Conservation (phyloP, 2,113 vertebrate species). For the Eonycteris spelaea region DNA sequence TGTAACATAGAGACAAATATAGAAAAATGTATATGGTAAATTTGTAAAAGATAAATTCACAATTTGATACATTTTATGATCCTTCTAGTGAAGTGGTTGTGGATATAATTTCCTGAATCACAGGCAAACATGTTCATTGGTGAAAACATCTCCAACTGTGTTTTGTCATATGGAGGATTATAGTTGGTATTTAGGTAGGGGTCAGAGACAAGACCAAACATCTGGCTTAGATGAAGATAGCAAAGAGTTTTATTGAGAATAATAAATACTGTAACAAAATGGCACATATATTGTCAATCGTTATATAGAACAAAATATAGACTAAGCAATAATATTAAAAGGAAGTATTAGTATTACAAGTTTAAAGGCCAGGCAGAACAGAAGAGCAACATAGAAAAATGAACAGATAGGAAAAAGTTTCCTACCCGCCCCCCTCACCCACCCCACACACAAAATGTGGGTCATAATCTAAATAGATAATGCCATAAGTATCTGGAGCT, state of each 20-base stretch:
- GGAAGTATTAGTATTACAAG: background rate
- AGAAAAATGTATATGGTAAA: background rate
- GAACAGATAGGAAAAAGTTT: background rate
- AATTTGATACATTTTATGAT: background rate
- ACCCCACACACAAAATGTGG: background rate
- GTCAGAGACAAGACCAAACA: background rate
- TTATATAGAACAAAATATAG: background rate
- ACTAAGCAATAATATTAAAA: background rate
- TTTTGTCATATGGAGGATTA: background rate
- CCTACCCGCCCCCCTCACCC: accelerated
- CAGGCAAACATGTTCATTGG: background rate
- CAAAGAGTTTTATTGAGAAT: background rate
- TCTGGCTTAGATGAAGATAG: background rate
- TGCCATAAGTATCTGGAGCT: background rate
- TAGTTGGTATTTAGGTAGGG: background rate
- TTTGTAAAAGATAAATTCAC: background rate
- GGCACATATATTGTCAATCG: background rate
- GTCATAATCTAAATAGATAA: background rate
- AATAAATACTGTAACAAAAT: background rate
- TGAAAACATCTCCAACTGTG: background rate
- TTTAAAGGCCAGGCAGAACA: background rate
- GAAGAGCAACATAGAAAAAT: background rate
- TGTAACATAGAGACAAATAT: background rate
- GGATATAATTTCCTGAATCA: background rate
- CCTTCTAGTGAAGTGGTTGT: background rate